Evolutionary conservation across 1,140 invertebrate genomes (phyloP).

Genomic region (Physella acuta): DNA sequence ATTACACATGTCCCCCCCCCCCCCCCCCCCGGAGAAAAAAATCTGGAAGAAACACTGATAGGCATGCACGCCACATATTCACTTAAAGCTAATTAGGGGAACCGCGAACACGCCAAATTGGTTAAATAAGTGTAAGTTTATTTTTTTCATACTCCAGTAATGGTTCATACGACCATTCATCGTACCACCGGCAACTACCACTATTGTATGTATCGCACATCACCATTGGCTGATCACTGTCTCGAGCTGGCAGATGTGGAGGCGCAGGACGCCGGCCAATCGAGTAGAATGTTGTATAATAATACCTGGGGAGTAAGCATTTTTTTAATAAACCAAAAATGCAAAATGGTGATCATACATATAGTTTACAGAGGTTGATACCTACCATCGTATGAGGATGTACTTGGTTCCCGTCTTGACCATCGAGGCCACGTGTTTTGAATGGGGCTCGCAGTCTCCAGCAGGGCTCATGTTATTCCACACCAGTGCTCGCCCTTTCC

Average conservation of each 20-base stretch:
- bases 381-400: slow-evolving; percentile 57
- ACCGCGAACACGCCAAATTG: too few species aligned
- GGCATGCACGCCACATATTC: too few species aligned
- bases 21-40: too few species aligned
- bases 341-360: background rate
- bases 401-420: slow-evolving; percentile 56
- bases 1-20: too few species aligned
- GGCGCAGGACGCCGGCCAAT: slow-evolving; percentile 52
- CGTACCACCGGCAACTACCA: slow-evolving; percentile 58
- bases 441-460: slow-evolving; percentile 52
- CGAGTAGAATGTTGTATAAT: slow-evolving; percentile 57
- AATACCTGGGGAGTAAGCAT: slow-evolving; percentile 55
- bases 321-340: background rate
- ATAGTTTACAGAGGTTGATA: too few species aligned
- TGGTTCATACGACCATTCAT: slow-evolving; percentile 57
- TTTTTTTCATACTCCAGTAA: slow-evolving; percentile 49
- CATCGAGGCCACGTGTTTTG: slow-evolving; percentile 49
- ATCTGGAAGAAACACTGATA: too few species aligned
- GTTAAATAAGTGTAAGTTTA: slow-evolving; percentile 33
- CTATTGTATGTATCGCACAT: slow-evolving; percentile 56
- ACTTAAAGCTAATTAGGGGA: too few species aligned
- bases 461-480: slow-evolving; percentile 58
- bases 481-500: slow-evolving; percentile 51
- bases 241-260: slow-evolving; percentile 43
- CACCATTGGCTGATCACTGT: slow-evolving; percentile 40